Conservation (phyloP, 2,113 vertebrate species). For the Neopipo cinnamomea region DNA sequence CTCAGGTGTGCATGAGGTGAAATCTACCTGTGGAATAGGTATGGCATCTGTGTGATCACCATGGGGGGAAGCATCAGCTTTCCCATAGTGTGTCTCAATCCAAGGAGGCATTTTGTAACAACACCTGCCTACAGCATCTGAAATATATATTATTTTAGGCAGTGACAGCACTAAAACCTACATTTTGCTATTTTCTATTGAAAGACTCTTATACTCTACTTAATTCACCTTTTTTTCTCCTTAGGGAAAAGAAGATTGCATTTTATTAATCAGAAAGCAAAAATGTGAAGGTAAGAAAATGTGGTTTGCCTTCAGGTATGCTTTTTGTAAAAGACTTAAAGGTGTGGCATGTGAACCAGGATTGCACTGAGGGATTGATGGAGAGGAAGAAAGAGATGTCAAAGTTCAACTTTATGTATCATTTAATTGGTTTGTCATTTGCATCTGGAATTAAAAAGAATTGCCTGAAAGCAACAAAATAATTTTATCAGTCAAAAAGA, state of each 20-base stretch:
- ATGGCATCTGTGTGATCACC: background rate
- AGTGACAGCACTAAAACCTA: background rate
- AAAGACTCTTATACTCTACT: background rate
- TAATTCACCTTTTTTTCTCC: background rate
- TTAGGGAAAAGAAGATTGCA: background rate
- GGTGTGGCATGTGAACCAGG: background rate
- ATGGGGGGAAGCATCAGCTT: background rate
- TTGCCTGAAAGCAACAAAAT: background rate
- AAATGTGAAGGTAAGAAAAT: background rate
- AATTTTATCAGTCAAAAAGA: background rate
- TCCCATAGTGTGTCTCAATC: background rate
- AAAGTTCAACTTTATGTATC: background rate
- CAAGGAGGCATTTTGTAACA: background rate
- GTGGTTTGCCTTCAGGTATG: background rate
- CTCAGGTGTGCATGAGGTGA: constrained; percentile 18
- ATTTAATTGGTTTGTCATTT: background rate
- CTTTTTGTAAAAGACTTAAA: background rate
- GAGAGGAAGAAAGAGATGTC: background rate
- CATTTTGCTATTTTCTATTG: background rate
- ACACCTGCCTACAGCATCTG: background rate
- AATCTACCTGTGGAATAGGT: constrained; percentile 8
- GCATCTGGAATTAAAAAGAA: background rate
- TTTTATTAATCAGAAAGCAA: background rate
- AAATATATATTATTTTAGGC: background rate
- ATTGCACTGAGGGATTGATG: background rate